A percentile compares a stretch with the other conserved stretches of the same genome.
phyloP scores from a whole-genome alignment of 2,888 invertebrate genomes.

The Tetranychus truncatus region DNA sequence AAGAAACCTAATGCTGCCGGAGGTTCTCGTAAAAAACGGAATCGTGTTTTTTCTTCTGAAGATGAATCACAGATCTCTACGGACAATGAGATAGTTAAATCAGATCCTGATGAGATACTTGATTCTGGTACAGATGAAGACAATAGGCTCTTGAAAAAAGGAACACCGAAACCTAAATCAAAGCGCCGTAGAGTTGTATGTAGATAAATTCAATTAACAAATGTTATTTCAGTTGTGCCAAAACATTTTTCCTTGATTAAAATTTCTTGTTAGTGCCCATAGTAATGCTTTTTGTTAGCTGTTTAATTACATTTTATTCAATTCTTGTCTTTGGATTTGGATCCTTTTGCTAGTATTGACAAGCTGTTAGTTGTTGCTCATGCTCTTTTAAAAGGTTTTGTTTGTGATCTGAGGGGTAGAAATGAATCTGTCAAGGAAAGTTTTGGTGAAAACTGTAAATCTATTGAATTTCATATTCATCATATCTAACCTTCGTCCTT shows the following conservation, averaged over 20 bases:
- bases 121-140: neutral
- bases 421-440: neutral
- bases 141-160: neutral
- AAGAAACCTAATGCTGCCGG: neutral
- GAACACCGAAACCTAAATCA: neutral
- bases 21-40: neutral
- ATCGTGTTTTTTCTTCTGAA: neutral
- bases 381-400: neutral
- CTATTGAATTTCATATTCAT: no score
- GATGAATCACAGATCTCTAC: neutral
- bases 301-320: neutral
- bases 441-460: neutral
- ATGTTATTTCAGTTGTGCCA: no score
- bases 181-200: neutral
- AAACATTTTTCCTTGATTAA: no score
- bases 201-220: neutral
- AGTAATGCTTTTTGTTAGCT: neutral
- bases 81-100: neutral
- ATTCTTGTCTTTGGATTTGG: neutral
- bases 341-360: neutral
- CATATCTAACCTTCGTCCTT: neutral
- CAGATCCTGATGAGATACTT: neutral
- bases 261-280: no score
- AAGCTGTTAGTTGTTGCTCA: neutral
- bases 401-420: neutral